Evolutionary conservation across 2,113 vertebrate species (phyloP).

Genomic region (Potamarius usumacintae): DNA sequence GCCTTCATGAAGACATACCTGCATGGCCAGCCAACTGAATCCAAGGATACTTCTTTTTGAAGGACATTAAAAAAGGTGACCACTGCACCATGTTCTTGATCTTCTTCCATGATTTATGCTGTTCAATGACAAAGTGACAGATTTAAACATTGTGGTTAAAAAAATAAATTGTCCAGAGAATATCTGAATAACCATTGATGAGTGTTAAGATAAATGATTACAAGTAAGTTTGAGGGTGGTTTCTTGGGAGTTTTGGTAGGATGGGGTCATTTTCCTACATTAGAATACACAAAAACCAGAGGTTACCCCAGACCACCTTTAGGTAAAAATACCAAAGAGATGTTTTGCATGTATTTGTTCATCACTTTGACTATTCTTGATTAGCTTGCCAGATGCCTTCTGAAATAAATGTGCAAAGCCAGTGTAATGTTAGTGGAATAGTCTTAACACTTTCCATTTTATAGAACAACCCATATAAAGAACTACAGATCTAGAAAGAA

Average conservation of each 20-base stretch:
- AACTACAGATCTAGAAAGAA: neutral
- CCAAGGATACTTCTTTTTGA: constrained; percentile 99
- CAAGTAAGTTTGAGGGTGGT: neutral
- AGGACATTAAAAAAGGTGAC: constrained; percentile 98
- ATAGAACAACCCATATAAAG: neutral
- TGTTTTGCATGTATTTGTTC: constrained; percentile 49
- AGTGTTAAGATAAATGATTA: too few species aligned
- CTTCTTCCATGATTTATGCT: constrained; percentile 99
- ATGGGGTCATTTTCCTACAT: constrained; percentile 44
- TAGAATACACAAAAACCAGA: constrained; percentile 41
- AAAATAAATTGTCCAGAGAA: neutral
- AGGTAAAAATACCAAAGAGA: constrained; percentile 28
- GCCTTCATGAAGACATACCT: constrained; percentile 70
- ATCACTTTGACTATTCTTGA: constrained; percentile 27
- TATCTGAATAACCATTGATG: neutral
- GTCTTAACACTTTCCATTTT: neutral
- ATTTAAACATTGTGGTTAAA: neutral
- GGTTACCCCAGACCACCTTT: constrained; percentile 16
- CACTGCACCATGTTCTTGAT: constrained; percentile 99
- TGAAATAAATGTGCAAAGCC: neutral
- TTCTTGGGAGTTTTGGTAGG: neutral
- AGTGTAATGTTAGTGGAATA: neutral
- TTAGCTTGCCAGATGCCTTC: neutral
- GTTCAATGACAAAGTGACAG: constrained; percentile 48
- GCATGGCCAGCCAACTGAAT: constrained; percentile 96